Evolutionary conservation across 2,888 invertebrate species (phyloP).

Genomic region (Augiades crinisus): DNA sequence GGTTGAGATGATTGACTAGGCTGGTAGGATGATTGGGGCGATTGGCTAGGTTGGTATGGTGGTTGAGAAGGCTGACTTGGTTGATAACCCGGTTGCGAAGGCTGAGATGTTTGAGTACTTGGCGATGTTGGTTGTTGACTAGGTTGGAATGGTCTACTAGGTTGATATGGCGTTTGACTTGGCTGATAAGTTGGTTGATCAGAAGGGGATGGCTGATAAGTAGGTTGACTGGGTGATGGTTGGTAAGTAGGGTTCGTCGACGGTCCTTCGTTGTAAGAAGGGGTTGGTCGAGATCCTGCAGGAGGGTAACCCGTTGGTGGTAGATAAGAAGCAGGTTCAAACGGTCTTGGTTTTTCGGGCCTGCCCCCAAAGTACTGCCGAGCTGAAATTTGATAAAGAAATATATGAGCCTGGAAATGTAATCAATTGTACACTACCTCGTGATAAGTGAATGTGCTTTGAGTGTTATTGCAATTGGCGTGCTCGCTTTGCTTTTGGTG

Average conservation of each 20-base stretch:
- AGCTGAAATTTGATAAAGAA: slow-evolving; percentile 68
- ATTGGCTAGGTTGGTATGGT: slow-evolving; percentile 47
- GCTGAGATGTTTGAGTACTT: slow-evolving; percentile 40
- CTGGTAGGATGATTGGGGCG: slow-evolving; percentile 43
- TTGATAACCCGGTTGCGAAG: slow-evolving; percentile 37
- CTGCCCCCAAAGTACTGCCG: slow-evolving; percentile 85
- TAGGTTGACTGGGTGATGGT: slow-evolving; percentile 40
- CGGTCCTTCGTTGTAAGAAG: slow-evolving; percentile 63
- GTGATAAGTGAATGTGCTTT: slow-evolving; percentile 5
- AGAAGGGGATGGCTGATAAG: slow-evolving; percentile 36
- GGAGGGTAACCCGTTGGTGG: slow-evolving; percentile 69
- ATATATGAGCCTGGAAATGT: background rate
- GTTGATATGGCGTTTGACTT: slow-evolving; percentile 36
- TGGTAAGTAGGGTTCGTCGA: slow-evolving; percentile 43
- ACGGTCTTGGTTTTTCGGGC: slow-evolving; percentile 86
- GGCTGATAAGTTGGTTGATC: slow-evolving; percentile 39
- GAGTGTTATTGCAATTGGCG: slow-evolving; percentile 8
- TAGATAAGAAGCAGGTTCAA: slow-evolving; percentile 76
- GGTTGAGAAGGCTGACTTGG: slow-evolving; percentile 44
- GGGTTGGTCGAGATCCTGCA: slow-evolving; percentile 65
- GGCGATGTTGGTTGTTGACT: slow-evolving; percentile 40
- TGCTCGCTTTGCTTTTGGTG: slow-evolving; percentile 11
- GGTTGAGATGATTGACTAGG: slow-evolving; percentile 39
- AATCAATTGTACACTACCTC: background rate
- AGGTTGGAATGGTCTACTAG: slow-evolving; percentile 39